These are phyloP conservation scores for Hybos culiciformis DNA, from an alignment of 2,888 invertebrate species.

Conservation along the genomic window DNA sequence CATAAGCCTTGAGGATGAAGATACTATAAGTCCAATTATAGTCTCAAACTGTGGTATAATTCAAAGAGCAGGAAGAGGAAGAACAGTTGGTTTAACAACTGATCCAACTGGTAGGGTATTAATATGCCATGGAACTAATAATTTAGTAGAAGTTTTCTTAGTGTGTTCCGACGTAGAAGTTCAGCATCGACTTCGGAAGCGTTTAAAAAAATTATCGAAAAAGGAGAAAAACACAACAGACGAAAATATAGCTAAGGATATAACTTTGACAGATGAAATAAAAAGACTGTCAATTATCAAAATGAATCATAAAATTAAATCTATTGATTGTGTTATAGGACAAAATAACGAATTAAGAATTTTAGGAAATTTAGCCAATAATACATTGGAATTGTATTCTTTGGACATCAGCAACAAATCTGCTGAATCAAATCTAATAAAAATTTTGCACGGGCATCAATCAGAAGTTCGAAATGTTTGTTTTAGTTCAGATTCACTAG, in stretches of 20 bases:
- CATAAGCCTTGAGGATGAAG: constrained; percentile 28
- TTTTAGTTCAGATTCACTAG: constrained; percentile 83
- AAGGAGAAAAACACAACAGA: constrained; percentile 32
- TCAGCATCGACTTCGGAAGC: constrained; percentile 52
- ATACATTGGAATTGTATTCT: constrained; percentile 55
- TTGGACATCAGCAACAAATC: constrained; percentile 41
- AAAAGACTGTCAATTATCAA: constrained; percentile 52
- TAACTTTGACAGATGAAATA: constrained; percentile 60
- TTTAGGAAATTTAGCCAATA: constrained; percentile 53
- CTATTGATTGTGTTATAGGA: constrained; percentile 54
- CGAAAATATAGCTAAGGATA: constrained; percentile 22
- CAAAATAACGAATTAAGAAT: constrained; percentile 57
- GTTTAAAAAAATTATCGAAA: constrained; percentile 55
- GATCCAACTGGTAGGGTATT: constrained; percentile 61
- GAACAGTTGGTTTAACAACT: constrained; percentile 59
- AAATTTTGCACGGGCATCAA: constrained; percentile 68
- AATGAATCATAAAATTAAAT: constrained; percentile 54
- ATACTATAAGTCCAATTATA: constrained; percentile 46
- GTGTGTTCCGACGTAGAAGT: constrained; percentile 67
- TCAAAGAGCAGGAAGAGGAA: constrained; percentile 61
- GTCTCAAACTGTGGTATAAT: constrained; percentile 69
- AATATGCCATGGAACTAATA: constrained; percentile 72
- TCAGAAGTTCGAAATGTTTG: constrained; percentile 75
- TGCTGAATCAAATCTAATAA: constrained; percentile 42
- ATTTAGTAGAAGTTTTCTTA: constrained; percentile 66